Base-by-base conservation (phyloP, 2,797 vertebrate genomes). In the Anolis apletophallus region DNA sequence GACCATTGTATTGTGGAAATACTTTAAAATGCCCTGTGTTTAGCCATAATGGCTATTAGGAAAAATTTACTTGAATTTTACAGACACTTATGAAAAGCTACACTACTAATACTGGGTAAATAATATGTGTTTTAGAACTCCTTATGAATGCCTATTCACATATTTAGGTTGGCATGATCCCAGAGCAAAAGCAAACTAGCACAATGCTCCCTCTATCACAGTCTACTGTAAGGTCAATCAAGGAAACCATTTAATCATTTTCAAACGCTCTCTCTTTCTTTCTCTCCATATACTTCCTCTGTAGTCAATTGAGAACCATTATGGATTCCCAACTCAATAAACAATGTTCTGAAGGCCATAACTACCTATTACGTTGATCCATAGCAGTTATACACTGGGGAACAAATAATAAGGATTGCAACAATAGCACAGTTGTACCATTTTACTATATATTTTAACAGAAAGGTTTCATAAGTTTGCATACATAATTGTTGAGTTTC, bases 51-150 rank as follows among this genome's bases (percentile, higher is more conserved):
- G 84, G 86, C 92, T 89, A 93, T 93, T 93, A 90, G 82, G 91
- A 6, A 92, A 93, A 93, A 95, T 91, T 93, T 91, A 87, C 93
- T 90, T 93, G 88, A 90, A 93, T 86, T 95, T 95, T 92, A 91
- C 83, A 91, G 93, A 93, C 90, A 95, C 92, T 95, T 93, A 91
- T 88, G 93, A 93, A 94, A 90, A 93, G 87, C 94, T 93, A 94
- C 87, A 94, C 91, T 94, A 86, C 87, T 90, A 93, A 94, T 92
- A 92, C 92, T 87, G 94, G 88, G 88, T 94, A 96, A 96, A 94
- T 95, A 94, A 95, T 93, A 95, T 93, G 88, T 93, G 92, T 93
- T 95, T 96, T 94, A 94, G 88, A 93, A 91, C 94, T 85, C 89
- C 92, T 96, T 94, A 87, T 90, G 94, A 96, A 94, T 95, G 93